Conservation (phyloP, 92 coral and sea anemone species). For the Epizoanthus rinbou region DNA sequence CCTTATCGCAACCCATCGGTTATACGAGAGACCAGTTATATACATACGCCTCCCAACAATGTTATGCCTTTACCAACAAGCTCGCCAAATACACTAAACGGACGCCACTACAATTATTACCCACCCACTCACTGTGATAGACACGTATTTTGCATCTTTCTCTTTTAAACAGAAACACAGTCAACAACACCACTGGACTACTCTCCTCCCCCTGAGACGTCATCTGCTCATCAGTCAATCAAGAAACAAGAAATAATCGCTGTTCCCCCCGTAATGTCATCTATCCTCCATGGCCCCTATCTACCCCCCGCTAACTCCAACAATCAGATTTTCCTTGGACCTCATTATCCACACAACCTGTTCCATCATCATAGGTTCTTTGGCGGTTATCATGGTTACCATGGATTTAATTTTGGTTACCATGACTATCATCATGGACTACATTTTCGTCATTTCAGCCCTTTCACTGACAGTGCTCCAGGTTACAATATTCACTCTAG, state of each 20-base stretch:
- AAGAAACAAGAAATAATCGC: constrained; percentile 61
- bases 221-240: neutral
- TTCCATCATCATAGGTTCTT: constrained; percentile 36
- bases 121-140: neutral
- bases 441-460: constrained; percentile 31
- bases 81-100: no score
- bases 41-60: no score
- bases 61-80: no score
- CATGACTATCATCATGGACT: constrained; percentile 12
- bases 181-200: neutral
- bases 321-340: constrained; percentile 62
- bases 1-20: no score
- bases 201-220: neutral
- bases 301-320: constrained; percentile 68
- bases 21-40: no score
- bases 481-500: constrained; percentile 41
- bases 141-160: neutral
- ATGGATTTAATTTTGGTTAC: constrained; percentile 12
- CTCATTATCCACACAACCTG: constrained; percentile 45
- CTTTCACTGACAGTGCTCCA: constrained; percentile 13
- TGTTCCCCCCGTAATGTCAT: constrained; percentile 70
- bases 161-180: neutral
- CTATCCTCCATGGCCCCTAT: constrained; percentile 63
- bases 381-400: constrained; percentile 23
- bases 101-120: no score